Conservation (phyloP, 1,140 invertebrate genomes). For the Pararge aegeria region DNA sequence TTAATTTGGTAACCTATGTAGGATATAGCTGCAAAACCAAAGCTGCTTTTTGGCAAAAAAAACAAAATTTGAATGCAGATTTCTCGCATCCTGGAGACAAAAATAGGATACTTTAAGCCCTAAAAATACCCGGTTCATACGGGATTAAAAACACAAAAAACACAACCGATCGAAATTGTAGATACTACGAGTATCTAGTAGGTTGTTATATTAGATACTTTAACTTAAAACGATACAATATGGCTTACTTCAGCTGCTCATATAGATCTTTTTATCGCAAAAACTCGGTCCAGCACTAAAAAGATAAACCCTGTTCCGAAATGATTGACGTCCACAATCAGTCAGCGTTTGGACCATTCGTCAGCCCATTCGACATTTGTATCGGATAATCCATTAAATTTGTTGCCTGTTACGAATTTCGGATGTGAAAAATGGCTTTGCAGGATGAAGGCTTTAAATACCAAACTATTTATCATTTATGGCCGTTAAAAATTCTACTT, state of each 20-base stretch:
- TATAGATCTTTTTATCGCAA: neutral
- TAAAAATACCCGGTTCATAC: too few relatives aligned
- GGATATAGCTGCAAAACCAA: too few relatives aligned
- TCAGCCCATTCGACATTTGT: slow-evolving; percentile 9
- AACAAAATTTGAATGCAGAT: too few relatives aligned
- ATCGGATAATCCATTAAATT: slow-evolving; percentile 15
- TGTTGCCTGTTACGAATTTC: slow-evolving; percentile 1
- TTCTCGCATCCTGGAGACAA: too few relatives aligned
- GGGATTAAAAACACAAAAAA: too few relatives aligned
- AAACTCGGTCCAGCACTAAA: neutral
- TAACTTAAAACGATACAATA: too few relatives aligned
- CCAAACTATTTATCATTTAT: slow-evolving; percentile 7
- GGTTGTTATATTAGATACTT: too few relatives aligned
- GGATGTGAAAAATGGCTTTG: slow-evolving; percentile 9
- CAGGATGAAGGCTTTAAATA: slow-evolving; percentile 7
- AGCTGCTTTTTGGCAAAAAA: too few relatives aligned
- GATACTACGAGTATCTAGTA: too few relatives aligned
- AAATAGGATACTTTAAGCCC: too few relatives aligned
- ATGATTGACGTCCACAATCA: slow-evolving; percentile 21
- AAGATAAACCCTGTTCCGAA: slow-evolving; percentile 8
- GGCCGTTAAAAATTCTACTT: neutral
- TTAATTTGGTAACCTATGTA: too few relatives aligned
- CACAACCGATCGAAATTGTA: too few relatives aligned
- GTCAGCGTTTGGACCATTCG: slow-evolving; percentile 4
- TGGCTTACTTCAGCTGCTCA: neutral